Base-by-base conservation (phyloP, 2,113 vertebrate species). In the Rhea americana region DNA sequence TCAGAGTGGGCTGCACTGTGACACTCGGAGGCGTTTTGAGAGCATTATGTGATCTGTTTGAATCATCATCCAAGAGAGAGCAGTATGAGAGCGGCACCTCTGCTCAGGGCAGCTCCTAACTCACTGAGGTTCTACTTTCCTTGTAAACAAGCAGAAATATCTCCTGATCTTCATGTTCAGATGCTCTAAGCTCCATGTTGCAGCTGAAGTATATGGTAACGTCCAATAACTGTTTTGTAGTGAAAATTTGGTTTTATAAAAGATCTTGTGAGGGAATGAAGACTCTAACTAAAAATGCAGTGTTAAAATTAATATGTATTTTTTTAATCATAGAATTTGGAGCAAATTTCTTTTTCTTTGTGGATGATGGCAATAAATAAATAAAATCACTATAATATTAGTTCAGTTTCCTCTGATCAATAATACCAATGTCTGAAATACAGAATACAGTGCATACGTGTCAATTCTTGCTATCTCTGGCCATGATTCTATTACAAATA, bases 1-100 rank as follows among this genome's bases (percentile, higher is more conserved):
- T 32, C 55, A 30, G 28, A 56, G 55, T 28, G 32, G 30, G 55
- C 28, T 58, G 55, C 55, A 32, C 28, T 11, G 55, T 58, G 28
- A 58, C 55, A 18, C 55, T 30, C 14, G 5, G 26, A 15, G 26
- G 8, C 28, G 22, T 58, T 86, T 62, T 43, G 39, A 43, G 13
- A 72, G 13, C 26, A 6, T 51, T 37, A 7, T 6, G 2, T 1
- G 5, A 26, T 48, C 65, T 1, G 1, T 65, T 45, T 63, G 39
- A 71, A 8, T 55, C 71, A n/a, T 30, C 71, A 59, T 17, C 30
- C 9, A 4, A 6, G 1, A 53, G 48, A 71, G 19, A 18, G 24
- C 50, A 50, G 11, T 2, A 4, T 24, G 37, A 41, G 13, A 28
- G 14, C 9, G 4, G 55, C 12, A 28, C 0, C 0, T 61, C 75